Evolutionary conservation across 2,113 vertebrate genomes (phyloP), one percentile per base, ranked within the genome.

Genomic region (Gasterosteus nipponicus): DNA sequence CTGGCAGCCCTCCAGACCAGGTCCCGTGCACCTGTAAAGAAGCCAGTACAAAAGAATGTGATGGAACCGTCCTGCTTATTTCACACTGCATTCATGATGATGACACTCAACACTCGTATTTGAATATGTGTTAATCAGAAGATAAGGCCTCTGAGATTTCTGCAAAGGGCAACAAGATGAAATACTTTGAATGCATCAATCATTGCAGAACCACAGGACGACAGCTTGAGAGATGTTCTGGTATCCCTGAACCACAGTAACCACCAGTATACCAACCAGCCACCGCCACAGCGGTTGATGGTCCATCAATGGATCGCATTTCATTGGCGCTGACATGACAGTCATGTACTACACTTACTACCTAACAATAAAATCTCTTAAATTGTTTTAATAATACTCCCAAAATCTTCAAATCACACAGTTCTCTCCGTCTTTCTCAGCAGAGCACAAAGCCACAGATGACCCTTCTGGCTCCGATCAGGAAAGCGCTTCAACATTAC

Each of bases 1-100:
- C 64, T 89, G 91, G 77, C 94, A 95, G 73, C 92, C 92, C 73
- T 81, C 49, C 10, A 90, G 85, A 73, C 91, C 87, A 38, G 87
- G 90, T 1, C 87, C 92, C 2, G 12, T 64, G 54, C 94, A 95
- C 76, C 94, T 95, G 77, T 11, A 80, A 79, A 81, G 3, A 57
- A 82, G 81, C 11, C 4, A 74, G 66, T 1, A 12, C 14, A 70
- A 72, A 72, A 73, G 10, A 73, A 63, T 39, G 1, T 12, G 15
- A 54, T 72, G 64, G 51, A 19, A 81, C 1, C 11, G 8, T 39
- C 12, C 4, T 3, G 41, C 41, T 35, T 15, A 12, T 46, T 59
- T 39, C 31, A 47, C 14, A 33, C 64, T 16, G 15, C 29, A 74
- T 62, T 63, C 15, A 59, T 41, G n/a, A 70, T 19, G 5, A 10